Percentiles rank a stretch among this genome's conserved stretches.
phyloP scores from a whole-genome alignment of 2,797 vertebrate genomes.

The Sebastes jordani region DNA sequence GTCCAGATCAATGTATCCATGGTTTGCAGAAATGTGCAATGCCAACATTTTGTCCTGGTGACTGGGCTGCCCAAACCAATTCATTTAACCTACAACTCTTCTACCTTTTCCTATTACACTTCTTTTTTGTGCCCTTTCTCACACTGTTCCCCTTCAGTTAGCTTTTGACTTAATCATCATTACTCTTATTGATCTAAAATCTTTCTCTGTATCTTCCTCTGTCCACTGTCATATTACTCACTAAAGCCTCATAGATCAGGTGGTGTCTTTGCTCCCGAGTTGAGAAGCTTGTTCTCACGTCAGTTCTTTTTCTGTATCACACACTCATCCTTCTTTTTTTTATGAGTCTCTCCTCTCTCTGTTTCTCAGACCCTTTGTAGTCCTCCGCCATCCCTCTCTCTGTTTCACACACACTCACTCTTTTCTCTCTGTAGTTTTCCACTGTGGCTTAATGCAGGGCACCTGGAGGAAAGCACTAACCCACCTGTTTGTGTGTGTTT shows the following conservation, averaged over 20 bases:
- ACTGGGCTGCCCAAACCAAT: not conserved
- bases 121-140: not conserved
- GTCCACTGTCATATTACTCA: not conserved
- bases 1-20: rapidly evolving
- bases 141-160: not conserved
- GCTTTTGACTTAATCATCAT: not conserved
- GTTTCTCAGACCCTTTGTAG: conserved; percentile 48
- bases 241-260: conserved; percentile 18
- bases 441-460: conserved; percentile 62
- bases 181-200: not conserved
- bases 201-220: not conserved
- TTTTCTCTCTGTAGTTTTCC: conserved; percentile 63
- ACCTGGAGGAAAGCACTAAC: conserved; percentile 66
- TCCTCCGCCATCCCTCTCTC: conserved; percentile 10
- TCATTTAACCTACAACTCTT: not conserved
- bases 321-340: conserved; percentile 30
- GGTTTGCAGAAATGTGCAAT: not conserved
- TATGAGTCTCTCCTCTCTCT: conserved; percentile 21
- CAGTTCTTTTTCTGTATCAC: conserved; percentile 36
- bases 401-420: not conserved
- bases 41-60: not conserved
- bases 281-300: conserved; percentile 40
- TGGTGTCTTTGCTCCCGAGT: not conserved
- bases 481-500: conserved; percentile 64
- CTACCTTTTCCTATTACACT: not conserved